Evolutionary conservation across 30 jellyfish, hydroid and myxozoan species (phyloP).

Genomic region (Cassiopea xamachana): DNA sequence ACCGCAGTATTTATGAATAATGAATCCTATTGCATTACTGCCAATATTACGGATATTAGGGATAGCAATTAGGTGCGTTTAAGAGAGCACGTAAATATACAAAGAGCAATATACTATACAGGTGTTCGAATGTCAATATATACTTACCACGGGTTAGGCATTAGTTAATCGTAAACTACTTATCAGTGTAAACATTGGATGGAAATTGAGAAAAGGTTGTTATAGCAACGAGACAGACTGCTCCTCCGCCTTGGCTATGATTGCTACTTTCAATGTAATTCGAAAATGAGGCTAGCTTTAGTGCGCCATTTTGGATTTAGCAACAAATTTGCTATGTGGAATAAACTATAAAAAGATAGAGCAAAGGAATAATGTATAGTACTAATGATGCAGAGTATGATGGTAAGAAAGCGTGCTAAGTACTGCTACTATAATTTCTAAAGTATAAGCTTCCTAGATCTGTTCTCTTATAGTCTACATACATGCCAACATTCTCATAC

Average conservation of each 20-base stretch:
- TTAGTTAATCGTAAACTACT: neutral
- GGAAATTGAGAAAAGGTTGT: neutral
- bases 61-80: no score
- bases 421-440: no score
- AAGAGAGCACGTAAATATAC: neutral
- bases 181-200: neutral
- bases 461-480: no score
- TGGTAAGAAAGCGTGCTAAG: conserved; percentile 8
- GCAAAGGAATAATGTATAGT: conserved; percentile 7
- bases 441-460: no score
- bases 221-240: conserved; percentile 11
- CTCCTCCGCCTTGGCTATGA: neutral
- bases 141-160: neutral
- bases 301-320: conserved; percentile 6
- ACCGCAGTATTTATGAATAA: no score
- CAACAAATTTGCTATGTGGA: no score
- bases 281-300: neutral
- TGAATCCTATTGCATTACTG: no score
- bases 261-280: neutral
- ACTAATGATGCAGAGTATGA: conserved; percentile 47
- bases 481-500: no score
- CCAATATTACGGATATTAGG: no score
- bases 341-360: neutral
- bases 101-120: neutral
- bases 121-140: neutral